Evolutionary conservation across 2,888 invertebrate species (phyloP).

Genomic region (Marasmarcha lunaedactyla): DNA sequence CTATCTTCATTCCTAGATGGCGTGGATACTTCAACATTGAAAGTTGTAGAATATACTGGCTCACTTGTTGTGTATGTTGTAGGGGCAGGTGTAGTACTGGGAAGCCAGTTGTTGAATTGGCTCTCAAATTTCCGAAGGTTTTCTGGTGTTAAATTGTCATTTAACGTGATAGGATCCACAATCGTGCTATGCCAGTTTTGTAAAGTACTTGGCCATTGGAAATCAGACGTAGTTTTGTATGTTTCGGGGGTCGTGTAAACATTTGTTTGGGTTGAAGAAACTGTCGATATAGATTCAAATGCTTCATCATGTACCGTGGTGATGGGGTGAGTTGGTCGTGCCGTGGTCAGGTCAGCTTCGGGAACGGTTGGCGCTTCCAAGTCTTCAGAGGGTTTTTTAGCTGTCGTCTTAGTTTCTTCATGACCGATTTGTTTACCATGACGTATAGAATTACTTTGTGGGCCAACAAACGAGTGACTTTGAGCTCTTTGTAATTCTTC

Average conservation of each 20-base stretch:
- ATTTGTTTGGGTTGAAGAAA: slow-evolving; percentile 31
- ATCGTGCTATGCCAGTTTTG: slow-evolving; percentile 77
- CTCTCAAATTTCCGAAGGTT: slow-evolving; percentile 10
- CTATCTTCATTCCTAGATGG: slow-evolving; percentile 32
- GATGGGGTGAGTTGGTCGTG: slow-evolving; percentile 32
- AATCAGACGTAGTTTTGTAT: slow-evolving; percentile 54
- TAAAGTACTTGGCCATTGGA: slow-evolving; percentile 57
- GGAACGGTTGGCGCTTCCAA: slow-evolving; percentile 50
- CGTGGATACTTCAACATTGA: slow-evolving; percentile 33
- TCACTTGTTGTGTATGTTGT: slow-evolving; percentile 36
- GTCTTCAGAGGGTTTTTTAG: slow-evolving; percentile 47
- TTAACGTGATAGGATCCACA: slow-evolving; percentile 79
- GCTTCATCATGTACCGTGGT: slow-evolving; percentile 30
- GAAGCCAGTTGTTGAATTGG: neutral
- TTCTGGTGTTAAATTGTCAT: slow-evolving; percentile 72
- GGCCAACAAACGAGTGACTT: slow-evolving; percentile 76
- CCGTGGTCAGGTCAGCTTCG: slow-evolving; percentile 32
- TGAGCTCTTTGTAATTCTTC: slow-evolving; percentile 77
- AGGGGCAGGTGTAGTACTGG: slow-evolving; percentile 31
- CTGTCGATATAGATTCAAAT: slow-evolving; percentile 29
- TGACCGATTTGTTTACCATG: slow-evolving; percentile 48
- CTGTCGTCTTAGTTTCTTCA: slow-evolving; percentile 26
- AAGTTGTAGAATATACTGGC: slow-evolving; percentile 38
- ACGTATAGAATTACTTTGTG: slow-evolving; percentile 58
- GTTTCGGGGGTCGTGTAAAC: slow-evolving; percentile 49